Evolutionary conservation across 2,113 vertebrate genomes (phyloP), one percentile per base, ranked within the genome.

Genomic region (Pachycephala philippinensis): DNA sequence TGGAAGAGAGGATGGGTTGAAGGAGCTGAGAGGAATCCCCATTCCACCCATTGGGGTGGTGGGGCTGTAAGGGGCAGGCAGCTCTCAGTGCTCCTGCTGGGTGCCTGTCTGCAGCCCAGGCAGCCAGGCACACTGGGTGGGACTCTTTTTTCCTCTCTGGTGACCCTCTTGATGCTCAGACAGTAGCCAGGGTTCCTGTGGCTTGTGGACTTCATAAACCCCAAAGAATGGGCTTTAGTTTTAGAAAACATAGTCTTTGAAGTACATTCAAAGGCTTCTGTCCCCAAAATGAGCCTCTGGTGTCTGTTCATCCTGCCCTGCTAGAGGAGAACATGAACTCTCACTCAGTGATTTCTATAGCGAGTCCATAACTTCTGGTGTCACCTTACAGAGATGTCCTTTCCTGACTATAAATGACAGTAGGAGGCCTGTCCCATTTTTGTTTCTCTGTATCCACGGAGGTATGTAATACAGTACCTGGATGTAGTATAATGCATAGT

Each of bases 1-100:
- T 71, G 63, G 19, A 57, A 69, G 65, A 59, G 30, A n/a, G 33
- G 49, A 23, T 42, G 37, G 22, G 21, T 42, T 49, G 33, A 26
- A 64, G 70, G 49, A 61, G 21, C 47, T 52, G 70, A 64, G 78
- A 54, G 40, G 31, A 65, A 18, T 60, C 39, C 52, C 30, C 14
- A 0, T 17, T 18, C 52, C 39, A 9, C 16, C 7, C 6, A 0
- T 3, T 26, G 33, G 35, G 31, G 50, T 49, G 22, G 10, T 70
- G 61, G 45, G 27, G 31, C 54, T 76, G 19, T 8, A 4, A 5
- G 28, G 65, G 27, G 16, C 14, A 24, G 70, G 49, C 42, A 78
- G 66, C 42, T 31, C 15, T 22, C 0, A 0, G 20, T 33, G 37
- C 40, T 71, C 11, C 35, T 81, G 31, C 24, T 53, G 50, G 15